phyloP scores from a whole-genome alignment of 2,797 vertebrate genomes.

The Labeo calbasu region DNA sequence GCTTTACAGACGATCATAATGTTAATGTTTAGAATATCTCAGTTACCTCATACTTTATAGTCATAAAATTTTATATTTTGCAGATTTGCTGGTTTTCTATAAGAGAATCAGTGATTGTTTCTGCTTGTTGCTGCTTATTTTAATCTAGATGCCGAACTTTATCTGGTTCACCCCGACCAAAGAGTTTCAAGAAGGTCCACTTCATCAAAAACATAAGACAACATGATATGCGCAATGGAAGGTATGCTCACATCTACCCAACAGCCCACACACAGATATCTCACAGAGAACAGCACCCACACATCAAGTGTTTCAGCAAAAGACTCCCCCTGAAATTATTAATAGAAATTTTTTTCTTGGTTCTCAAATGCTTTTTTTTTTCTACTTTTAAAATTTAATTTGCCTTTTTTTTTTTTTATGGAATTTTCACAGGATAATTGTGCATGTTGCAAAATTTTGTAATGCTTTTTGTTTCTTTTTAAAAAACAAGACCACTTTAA shows the following conservation, averaged over 20 bases:
- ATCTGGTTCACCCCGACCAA: slow-evolving; percentile 99
- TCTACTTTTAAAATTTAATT: background rate
- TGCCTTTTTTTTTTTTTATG: background rate
- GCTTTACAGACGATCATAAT: background rate
- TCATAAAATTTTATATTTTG: background rate
- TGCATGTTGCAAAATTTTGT: background rate
- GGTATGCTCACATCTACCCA: slow-evolving; percentile 76
- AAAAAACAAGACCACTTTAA: background rate
- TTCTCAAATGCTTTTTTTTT: background rate
- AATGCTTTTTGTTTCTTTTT: background rate
- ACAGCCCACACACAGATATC: slow-evolving; percentile 22
- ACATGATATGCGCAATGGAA: slow-evolving; percentile 94
- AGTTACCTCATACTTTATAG: background rate
- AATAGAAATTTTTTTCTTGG: background rate
- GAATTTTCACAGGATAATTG: background rate
- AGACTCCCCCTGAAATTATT: slow-evolving; percentile 11
- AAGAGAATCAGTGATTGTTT: too few relatives aligned
- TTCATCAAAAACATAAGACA: slow-evolving; percentile 99
- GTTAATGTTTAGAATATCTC: background rate
- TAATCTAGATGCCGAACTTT: slow-evolving; percentile 90
- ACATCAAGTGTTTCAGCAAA: background rate
- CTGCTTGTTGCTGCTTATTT: slow-evolving; percentile 12
- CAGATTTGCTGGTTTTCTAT: background rate
- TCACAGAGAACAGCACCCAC: slow-evolving; percentile 19
- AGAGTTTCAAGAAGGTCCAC: slow-evolving; percentile 99